Evolutionary conservation across 2,888 invertebrate species (phyloP).

Genomic region (Dryomyza anilis): DNA sequence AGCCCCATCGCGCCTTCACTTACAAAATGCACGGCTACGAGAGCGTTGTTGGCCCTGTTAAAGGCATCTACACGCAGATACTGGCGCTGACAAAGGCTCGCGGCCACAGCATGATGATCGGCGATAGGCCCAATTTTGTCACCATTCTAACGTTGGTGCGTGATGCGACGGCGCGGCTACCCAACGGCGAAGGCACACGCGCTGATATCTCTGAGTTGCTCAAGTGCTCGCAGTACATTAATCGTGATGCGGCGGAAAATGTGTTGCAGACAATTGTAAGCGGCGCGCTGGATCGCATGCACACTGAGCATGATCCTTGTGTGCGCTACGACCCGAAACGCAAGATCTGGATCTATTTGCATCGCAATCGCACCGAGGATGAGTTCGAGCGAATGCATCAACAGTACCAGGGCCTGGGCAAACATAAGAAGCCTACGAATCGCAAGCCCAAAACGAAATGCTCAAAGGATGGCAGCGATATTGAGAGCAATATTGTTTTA

Average conservation of each 20-base stretch:
- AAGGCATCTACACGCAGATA: conserved; percentile 75
- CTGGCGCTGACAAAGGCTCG: conserved; percentile 69
- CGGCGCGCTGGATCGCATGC: conserved; percentile 87
- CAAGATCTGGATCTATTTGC: conserved; percentile 95
- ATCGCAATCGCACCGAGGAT: conserved; percentile 70
- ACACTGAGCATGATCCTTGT: conserved; percentile 87
- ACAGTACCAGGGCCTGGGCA: conserved; percentile 69
- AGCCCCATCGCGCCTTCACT: conserved; percentile 90
- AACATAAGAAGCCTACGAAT: conserved; percentile 60
- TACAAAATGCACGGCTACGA: conserved; percentile 87
- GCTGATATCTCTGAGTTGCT: conserved; percentile 89
- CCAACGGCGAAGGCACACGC: conserved; percentile 90
- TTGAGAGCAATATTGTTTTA: no score
- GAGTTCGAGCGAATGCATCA: conserved; percentile 73
- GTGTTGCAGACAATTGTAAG: conserved; percentile 79
- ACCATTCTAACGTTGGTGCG: conserved; percentile 89
- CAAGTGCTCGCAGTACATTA: conserved; percentile 74
- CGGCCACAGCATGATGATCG: conserved; percentile 82
- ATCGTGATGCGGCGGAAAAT: conserved; percentile 60
- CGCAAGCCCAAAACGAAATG: conserved; percentile 41
- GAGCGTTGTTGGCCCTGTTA: conserved; percentile 81
- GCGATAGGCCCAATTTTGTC: conserved; percentile 86
- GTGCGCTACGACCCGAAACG: conserved; percentile 90
- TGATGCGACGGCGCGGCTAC: conserved; percentile 90
- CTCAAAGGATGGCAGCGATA: conserved; percentile 25